Conservation (phyloP, 1,140 invertebrate species). For the Drosophila ogumai region DNA sequence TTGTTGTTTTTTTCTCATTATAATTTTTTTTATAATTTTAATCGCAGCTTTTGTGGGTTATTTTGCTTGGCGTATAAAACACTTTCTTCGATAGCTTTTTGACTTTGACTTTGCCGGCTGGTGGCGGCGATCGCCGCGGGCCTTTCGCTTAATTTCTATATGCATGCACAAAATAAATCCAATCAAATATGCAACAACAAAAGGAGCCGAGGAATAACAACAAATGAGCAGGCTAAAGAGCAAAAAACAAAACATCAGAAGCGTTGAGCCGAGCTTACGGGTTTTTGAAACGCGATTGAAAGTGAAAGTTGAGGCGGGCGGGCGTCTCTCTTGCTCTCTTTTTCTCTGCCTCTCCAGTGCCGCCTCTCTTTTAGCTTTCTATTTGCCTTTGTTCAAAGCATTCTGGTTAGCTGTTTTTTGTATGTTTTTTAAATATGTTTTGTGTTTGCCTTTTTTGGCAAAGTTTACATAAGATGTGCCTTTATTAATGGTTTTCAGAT, state of each 20-base stretch:
- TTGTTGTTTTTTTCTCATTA: background rate
- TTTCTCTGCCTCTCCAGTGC: conserved; percentile 7
- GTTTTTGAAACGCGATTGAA: conserved; percentile 79
- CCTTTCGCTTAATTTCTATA: conserved; percentile 79
- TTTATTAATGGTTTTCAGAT: background rate
- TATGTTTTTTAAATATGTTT: background rate
- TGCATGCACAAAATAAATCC: conserved; percentile 62
- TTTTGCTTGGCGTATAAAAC: conserved; percentile 39
- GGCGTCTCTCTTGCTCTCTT: conserved; percentile 7
- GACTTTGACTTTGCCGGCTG: conserved; percentile 40
- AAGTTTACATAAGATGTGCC: conserved; percentile 44
- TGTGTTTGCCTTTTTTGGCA: conserved; percentile 2
- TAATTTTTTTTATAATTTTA: background rate
- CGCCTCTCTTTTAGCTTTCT: conserved; percentile 54
- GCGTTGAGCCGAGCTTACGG: conserved; percentile 52
- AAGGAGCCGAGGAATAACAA: conserved; percentile 15
- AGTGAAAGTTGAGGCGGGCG: conserved; percentile 65
- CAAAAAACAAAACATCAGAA: conserved; percentile 35
- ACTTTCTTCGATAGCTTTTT: conserved; percentile 65
- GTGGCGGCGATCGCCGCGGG: conserved; percentile 22
- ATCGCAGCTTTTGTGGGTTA: conserved; percentile 1
- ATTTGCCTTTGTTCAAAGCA: conserved; percentile 38
- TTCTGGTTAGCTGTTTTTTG: conserved; percentile 32
- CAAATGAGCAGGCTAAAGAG: conserved; percentile 13
- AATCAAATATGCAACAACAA: conserved; percentile 60